Conservation (phyloP, 2,797 vertebrate genomes). For the Lithobates sylvaticus region DNA sequence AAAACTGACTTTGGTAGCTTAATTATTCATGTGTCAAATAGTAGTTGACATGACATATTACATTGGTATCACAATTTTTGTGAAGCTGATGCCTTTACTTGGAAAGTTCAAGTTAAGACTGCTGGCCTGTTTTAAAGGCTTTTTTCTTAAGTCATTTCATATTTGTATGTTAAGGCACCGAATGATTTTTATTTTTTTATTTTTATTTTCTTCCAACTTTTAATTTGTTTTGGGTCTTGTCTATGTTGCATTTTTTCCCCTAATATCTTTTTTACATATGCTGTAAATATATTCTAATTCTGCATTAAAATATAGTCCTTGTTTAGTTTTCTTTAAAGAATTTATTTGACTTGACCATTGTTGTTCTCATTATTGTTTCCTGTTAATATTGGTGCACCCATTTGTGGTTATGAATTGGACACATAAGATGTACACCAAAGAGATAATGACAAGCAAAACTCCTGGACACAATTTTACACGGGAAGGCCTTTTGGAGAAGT, state of each 20-base stretch:
- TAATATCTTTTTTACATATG: constrained; percentile 42
- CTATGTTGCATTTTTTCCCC: constrained; percentile 22
- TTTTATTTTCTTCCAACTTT: constrained; percentile 5
- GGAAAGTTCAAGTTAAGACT: constrained; percentile 77
- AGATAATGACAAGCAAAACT: background rate
- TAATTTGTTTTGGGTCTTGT: constrained; percentile 17
- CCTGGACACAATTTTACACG: background rate
- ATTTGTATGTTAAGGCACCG: constrained; percentile 59
- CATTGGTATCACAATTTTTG: constrained; percentile 77
- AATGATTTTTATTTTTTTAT: background rate
- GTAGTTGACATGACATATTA: constrained; percentile 76
- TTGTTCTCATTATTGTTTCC: background rate
- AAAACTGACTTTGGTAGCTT: constrained; percentile 75
- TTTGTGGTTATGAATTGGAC: background rate
- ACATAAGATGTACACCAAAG: background rate
- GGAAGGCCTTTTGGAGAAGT: background rate
- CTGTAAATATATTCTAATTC: constrained; percentile 33
- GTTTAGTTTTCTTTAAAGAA: constrained; percentile 26
- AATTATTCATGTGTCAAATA: constrained; percentile 77
- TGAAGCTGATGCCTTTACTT: constrained; percentile 81
- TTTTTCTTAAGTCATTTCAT: constrained; percentile 71
- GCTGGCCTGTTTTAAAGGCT: constrained; percentile 83
- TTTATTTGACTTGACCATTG: background rate
- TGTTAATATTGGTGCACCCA: background rate
- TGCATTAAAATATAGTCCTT: constrained; percentile 50